These are phyloP conservation scores for Rhinoptilus africanus DNA, from an alignment of 2,113 vertebrate genomes.

Conservation along the genomic window DNA sequence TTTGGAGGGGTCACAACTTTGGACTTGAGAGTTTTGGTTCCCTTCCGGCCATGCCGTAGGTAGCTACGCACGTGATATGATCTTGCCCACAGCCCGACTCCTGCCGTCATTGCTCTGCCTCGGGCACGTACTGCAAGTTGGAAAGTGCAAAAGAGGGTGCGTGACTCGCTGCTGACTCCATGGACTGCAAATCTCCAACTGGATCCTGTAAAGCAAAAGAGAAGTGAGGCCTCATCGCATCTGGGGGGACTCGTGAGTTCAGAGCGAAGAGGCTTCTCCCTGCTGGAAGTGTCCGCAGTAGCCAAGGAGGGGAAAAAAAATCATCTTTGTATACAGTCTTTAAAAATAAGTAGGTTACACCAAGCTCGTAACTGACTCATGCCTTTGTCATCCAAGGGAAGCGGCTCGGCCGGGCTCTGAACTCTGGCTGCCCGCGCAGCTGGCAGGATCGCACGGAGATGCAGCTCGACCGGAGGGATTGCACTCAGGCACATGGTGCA, in stretches of 20 bases:
- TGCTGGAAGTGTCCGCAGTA: not conserved
- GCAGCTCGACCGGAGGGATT: not conserved
- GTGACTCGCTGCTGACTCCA: not conserved
- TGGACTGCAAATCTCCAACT: fast-evolving
- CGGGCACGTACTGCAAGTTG: not conserved
- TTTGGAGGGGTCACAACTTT: not conserved
- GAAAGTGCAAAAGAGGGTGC: fast-evolving
- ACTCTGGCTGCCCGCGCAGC: not conserved
- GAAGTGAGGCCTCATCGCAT: fast-evolving
- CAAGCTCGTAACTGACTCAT: not conserved
- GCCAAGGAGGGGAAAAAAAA: not conserved
- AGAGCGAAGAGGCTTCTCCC: not conserved
- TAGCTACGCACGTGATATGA: fast-evolving
- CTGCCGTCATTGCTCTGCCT: not conserved
- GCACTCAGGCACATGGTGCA: not conserved
- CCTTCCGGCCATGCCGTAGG: fast-evolving
- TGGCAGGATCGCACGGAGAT: not conserved
- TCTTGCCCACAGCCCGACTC: not conserved
- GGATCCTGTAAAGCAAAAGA: not conserved
- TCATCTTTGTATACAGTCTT: not conserved
- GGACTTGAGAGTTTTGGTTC: not conserved
- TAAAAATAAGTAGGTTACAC: constrained; percentile 23
- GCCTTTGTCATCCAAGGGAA: not conserved
- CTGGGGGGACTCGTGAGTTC: not conserved
- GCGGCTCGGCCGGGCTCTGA: not conserved